A percentile compares a stretch with the other conserved stretches of the same genome.
Conservation (phyloP, 2,113 vertebrate species). For the Ammodytes dubius region DNA sequence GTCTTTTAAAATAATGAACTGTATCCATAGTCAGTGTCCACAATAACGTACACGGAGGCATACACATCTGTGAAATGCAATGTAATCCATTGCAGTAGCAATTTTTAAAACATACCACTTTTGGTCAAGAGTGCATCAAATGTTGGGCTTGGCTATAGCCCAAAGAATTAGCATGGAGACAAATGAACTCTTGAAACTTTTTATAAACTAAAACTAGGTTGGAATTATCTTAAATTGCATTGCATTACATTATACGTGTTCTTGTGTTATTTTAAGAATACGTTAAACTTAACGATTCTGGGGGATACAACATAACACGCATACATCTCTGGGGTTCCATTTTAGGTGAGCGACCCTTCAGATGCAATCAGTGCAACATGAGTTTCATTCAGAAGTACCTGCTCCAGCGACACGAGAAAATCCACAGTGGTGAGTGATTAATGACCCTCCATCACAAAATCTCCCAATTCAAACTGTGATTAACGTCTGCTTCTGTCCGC, state of each 20-base stretch:
- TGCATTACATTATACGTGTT: not conserved
- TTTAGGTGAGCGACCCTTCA: conserved; percentile 95
- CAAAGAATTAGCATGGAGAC: not conserved
- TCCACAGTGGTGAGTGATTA: conserved; percentile 90
- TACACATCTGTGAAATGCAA: not conserved
- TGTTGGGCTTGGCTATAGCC: not conserved
- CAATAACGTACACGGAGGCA: not conserved
- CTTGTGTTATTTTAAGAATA: not conserved
- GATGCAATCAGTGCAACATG: conserved; percentile 99
- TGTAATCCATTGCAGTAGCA: not conserved
- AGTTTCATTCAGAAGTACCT: conserved; percentile 99
- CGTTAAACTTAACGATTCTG: not conserved
- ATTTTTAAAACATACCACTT: not conserved
- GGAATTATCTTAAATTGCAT: not conserved
- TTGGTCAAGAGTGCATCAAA: not conserved
- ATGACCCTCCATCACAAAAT: too few relatives aligned
- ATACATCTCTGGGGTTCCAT: not conserved
- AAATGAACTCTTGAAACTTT: not conserved
- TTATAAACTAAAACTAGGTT: not conserved
- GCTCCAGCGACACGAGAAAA: conserved; percentile 97
- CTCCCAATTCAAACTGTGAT: not conserved
- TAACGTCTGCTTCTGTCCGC: not conserved
- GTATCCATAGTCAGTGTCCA: not conserved
- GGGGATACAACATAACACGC: not conserved
- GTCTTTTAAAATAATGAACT: not conserved